A percentile compares a stretch with the other conserved stretches of the same genome.
Conservation (phyloP, 1,140 invertebrate genomes). For the Ceratina australensis region DNA sequence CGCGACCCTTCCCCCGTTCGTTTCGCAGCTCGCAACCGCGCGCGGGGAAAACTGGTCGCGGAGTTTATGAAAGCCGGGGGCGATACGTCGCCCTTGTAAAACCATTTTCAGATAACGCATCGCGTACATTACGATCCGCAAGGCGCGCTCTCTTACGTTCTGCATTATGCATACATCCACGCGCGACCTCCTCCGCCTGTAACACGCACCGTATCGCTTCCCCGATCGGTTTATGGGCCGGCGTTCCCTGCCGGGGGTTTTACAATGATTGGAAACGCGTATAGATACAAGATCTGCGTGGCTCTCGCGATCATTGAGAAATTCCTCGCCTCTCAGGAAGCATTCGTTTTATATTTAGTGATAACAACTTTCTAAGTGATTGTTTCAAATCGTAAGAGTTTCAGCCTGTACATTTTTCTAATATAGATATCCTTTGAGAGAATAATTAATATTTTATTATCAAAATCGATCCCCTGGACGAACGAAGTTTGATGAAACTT, state of each 20-base stretch:
- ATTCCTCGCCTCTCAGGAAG: neutral
- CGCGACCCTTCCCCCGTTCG: conserved; percentile 48
- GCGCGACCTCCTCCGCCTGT: conserved; percentile 44
- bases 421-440: neutral
- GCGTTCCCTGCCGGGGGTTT: conserved; percentile 76
- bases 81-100: conserved; percentile 79
- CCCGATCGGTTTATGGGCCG: conserved; percentile 78
- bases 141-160: conserved; percentile 43
- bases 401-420: too few species aligned
- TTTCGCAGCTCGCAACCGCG: conserved; percentile 32
- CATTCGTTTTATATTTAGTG: neutral
- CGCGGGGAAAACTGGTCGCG: conserved; percentile 63
- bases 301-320: neutral
- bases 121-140: conserved; percentile 62
- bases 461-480: neutral
- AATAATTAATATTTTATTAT: neutral
- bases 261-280: conserved; percentile 79
- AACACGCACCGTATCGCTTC: conserved; percentile 70
- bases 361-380: too few species aligned
- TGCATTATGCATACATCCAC: conserved; percentile 60
- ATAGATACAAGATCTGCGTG: conserved; percentile 45
- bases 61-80: conserved; percentile 76
- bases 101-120: conserved; percentile 78
- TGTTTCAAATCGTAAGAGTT: too few species aligned
- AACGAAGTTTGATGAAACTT: neutral